A percentile compares a stretch with the other conserved stretches of the same genome.
These are phyloP conservation scores for Phaonia tiefii DNA, from an alignment of 2,888 invertebrate species.

Conservation along the genomic window DNA sequence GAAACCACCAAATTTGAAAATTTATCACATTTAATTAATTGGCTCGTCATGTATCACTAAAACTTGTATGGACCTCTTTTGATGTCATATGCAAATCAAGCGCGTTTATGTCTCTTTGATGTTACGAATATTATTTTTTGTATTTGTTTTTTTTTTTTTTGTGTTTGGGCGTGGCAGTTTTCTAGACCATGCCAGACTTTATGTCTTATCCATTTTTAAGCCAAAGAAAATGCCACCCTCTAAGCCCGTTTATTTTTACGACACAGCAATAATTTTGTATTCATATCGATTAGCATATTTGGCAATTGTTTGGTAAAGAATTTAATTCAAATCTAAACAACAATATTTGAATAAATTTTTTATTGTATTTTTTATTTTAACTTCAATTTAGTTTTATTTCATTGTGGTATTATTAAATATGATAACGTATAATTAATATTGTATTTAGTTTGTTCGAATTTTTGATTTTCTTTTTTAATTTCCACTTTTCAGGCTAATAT, in stretches of 20 bases:
- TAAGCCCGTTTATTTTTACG: conserved; percentile 1
- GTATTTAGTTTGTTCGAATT: too few relatives aligned
- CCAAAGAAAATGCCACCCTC: conserved; percentile 64
- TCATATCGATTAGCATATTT: conserved; percentile 44
- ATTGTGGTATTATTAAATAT: too few relatives aligned
- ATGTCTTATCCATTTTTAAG: conserved; percentile 15
- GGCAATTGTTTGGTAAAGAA: conserved; percentile 14
- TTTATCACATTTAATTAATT: conserved; percentile 62
- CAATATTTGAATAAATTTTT: conserved; percentile 17
- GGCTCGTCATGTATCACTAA: conserved; percentile 56
- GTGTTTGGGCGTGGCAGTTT: conserved; percentile 57
- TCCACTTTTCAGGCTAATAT: too few relatives aligned
- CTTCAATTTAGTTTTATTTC: neutral
- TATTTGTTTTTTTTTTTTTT: neutral
- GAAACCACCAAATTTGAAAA: conserved; percentile 42
- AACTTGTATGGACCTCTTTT: too few relatives aligned
- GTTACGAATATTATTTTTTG: neutral
- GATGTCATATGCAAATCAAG: neutral
- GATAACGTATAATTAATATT: too few relatives aligned
- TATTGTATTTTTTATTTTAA: conserved; percentile 1
- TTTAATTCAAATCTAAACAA: too few relatives aligned
- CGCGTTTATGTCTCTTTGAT: neutral
- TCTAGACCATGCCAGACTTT: conserved; percentile 62
- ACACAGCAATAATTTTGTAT: neutral
- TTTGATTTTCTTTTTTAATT: too few relatives aligned